Percentiles rank a stretch among this genome's conserved stretches.
phyloP scores from a whole-genome alignment of 2,888 invertebrate species.

The Parnassius glacialis region DNA sequence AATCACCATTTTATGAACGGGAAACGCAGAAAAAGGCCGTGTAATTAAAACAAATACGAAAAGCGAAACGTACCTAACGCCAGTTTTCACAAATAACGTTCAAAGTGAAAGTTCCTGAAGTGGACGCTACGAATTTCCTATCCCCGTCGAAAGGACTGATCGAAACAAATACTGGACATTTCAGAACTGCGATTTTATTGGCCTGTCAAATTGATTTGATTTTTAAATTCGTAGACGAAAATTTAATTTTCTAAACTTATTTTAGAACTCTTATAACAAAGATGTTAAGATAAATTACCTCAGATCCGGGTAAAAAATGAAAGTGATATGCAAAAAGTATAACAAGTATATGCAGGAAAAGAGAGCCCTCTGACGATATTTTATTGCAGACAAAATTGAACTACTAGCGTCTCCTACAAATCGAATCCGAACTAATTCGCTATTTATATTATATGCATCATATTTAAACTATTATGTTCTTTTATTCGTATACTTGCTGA shows the following conservation, averaged over 20 bases:
- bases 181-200: background rate
- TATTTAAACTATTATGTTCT: too few species aligned
- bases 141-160: background rate
- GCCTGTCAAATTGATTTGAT: background rate
- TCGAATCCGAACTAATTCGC: too few species aligned
- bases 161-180: slow-evolving; percentile 3
- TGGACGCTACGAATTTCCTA: background rate
- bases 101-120: background rate
- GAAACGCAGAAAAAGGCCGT: slow-evolving; percentile 3
- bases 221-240: background rate
- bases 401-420: too few species aligned
- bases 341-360: too few species aligned
- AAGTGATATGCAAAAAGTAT: too few species aligned
- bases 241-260: background rate
- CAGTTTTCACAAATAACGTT: slow-evolving; percentile 9
- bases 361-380: too few species aligned
- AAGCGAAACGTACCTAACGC: slow-evolving; percentile 13
- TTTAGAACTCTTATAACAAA: too few species aligned
- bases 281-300: too few species aligned
- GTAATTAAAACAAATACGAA: slow-evolving; percentile 18
- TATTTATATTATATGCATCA: too few species aligned
- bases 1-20: background rate
- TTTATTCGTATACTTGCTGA: too few species aligned
- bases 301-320: too few species aligned
- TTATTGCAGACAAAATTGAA: too few species aligned